Base-by-base conservation (phyloP, 2,797 vertebrate genomes). In the Cynodonichthys magdalenae region DNA sequence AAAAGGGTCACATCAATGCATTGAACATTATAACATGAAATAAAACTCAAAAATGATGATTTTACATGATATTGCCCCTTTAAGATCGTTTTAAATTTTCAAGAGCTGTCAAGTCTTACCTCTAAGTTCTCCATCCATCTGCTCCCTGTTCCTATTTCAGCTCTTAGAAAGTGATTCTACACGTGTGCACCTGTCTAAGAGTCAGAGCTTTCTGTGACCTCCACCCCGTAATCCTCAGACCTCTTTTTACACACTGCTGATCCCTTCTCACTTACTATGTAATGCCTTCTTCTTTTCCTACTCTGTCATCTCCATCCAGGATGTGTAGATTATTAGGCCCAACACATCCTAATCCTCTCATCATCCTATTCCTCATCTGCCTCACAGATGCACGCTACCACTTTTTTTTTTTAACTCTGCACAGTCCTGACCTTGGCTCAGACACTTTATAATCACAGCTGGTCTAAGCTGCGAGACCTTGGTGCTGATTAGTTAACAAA, bases 261-360 rank as follows among this genome's bases (percentile, higher is more conserved):
- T 87, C 87, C 82, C 29, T 59, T 48, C 69, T 66, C 75, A 69
- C 78, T 85, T 77, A 58, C 87, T 66, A 62, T 84, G 54, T 70
- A 65, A 81, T 73, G 42, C 63, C 75, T 73, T 77, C 79, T 68
- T 80, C 67, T 65, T 67, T 77, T 72, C 71, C 70, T 44, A 42
- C 69, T 54, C 74, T 69, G 74, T 78, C 76, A 66, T 87, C 81
- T 71, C 77, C 19, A n/a, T 74, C 81, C 82, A 80, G 72, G 61
- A 78, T 66, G 77, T 73, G 66, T 65, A 77, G 81, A 87, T 87
- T 88, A 86, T 80, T 77, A 80, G 86, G 75, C 31, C 74, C 78
- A 81, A 84, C 75, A 81, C 69, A 1, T 84, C 59, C 65, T 90
- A 87, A 91, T 91, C 87, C 81, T 80, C 64, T 86, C 87, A 76